These are phyloP conservation scores for Amblyjoppa fuscipennis DNA, from an alignment of 2,888 invertebrate species.

Conservation along the genomic window DNA sequence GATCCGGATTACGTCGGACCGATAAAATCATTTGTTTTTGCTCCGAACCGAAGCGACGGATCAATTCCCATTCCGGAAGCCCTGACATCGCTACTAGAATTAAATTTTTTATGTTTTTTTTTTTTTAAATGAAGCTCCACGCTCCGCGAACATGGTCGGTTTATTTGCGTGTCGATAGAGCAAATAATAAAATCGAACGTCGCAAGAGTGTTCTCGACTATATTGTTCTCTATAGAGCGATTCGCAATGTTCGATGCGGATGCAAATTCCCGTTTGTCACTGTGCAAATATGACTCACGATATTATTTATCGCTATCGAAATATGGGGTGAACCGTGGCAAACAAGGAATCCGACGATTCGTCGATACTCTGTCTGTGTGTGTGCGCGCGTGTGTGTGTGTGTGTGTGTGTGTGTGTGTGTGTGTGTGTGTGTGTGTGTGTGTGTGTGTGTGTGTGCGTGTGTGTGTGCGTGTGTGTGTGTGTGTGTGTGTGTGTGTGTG, in stretches of 20 bases:
- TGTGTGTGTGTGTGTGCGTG: no score
- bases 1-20: not conserved
- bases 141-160: not conserved
- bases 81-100: not conserved
- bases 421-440: no score
- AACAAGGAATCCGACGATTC: conserved; percentile 1
- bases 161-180: not conserved
- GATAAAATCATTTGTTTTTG: not conserved
- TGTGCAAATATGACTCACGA: not conserved
- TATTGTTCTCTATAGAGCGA: not conserved
- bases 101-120: not conserved
- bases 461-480: no score
- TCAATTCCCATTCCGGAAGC: conserved; percentile 1
- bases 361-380: not conserved
- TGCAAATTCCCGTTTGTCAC: not conserved
- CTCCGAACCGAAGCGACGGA: not conserved
- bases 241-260: no score
- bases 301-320: not conserved
- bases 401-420: no score
- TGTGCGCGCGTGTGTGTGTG: no score
- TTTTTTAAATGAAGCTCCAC: not conserved
- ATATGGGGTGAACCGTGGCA: not conserved
- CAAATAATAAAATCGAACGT: not conserved
- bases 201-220: not conserved
- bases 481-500: not conserved